Evolutionary conservation across 1,140 invertebrate species (phyloP), one percentile per base, ranked within the genome.

Genomic region (Cyrtorhinus lividipennis): DNA sequence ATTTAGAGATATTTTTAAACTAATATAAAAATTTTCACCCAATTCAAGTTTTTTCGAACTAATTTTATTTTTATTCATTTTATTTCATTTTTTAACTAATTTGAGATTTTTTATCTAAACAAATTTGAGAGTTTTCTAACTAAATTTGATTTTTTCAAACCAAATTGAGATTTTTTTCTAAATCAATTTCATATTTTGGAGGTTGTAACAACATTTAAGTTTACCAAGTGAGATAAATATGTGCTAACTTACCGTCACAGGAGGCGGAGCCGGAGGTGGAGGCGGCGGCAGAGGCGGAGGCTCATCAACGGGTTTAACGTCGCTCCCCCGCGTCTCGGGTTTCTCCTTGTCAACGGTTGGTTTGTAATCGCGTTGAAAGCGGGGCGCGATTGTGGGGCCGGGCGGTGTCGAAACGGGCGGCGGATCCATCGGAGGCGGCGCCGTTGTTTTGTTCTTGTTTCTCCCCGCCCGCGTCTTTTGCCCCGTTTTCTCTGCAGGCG

Each of bases 311-410:
- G n/a, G n/a, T n/a, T n/a, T n/a, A n/a, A n/a, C n/a, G n/a, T n/a
- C n/a, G n/a, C n/a, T n/a, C n/a, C n/a, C n/a, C n/a, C n/a, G n/a
- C n/a, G n/a, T n/a, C n/a, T n/a, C n/a, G n/a, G n/a, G n/a, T n/a
- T n/a, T n/a, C 48, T 60, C 56, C 53, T 53, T 48, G 58, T 46
- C 58, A 61, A 46, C 25, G 26, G 44, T n/a, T 1, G 59, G 59
- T 61, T 25, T 61, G 60, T 56, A 25, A 38, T 46, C 25, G 45
- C 27, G 23, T 56, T 30, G 60, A 59, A 61, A 2, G 38, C 48
- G 63, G 53, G 60, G 46, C 26, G 59, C 24, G 56, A 61, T 60
- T 45, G 44, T n/a, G 44, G 59, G 58, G 48, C 24, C 22, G 18
- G 48, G 56, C 10, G 25, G 45, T 18, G 38, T 3, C 20, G 58